Evolutionary conservation across 2,797 vertebrate species (phyloP), one percentile per base, ranked within the genome.

Genomic region (Gymnothorax javanicus): DNA sequence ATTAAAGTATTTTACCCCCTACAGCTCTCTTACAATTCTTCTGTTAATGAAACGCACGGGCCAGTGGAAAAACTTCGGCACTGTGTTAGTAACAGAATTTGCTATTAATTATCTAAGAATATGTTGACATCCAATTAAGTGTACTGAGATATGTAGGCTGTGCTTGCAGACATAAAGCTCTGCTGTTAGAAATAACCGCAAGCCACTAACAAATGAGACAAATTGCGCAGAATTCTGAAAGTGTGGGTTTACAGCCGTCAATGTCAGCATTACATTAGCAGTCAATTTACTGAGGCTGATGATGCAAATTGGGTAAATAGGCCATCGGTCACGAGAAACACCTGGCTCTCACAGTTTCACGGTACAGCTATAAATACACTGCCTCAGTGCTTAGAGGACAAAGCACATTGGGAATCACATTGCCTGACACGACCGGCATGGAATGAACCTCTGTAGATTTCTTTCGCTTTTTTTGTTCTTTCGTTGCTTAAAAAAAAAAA

Each of bases 401-500:
- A 50, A 77, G 73, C 4, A 17, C 27, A 7, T 77, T 20, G 33
- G 33, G 12, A 43, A 17, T 23, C 64, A 20, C n/a, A 69, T 7
- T 77, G 33, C 17, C 17, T 52, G 50, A 54, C 50, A n/a, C 6
- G 52, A n/a, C 43, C 23, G 20, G 23, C 17, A 54, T 17, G 50
- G 75, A 79, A 54, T 79, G 52, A 79, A 54, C 50, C 75, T 3
- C 17, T 3, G 20, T 11, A 3, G 13, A 3, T 23, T 54, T 52
- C n/a, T 57, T 77, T 43, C n/a, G 57, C 79, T 77, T 50, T 12
- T 12, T 86, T 50, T n/a, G 11, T 56, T 62, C 43, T 60, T 25
- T 77, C 79, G 52, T 87, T 87, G 58, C 81, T 87, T 82, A 79
- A 81, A 57, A 0, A 25, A 77, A 7, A 60, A 52, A 17, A 57